Evolutionary conservation across 2,113 vertebrate genomes (phyloP).

Genomic region (Tylochromis polylepis): DNA sequence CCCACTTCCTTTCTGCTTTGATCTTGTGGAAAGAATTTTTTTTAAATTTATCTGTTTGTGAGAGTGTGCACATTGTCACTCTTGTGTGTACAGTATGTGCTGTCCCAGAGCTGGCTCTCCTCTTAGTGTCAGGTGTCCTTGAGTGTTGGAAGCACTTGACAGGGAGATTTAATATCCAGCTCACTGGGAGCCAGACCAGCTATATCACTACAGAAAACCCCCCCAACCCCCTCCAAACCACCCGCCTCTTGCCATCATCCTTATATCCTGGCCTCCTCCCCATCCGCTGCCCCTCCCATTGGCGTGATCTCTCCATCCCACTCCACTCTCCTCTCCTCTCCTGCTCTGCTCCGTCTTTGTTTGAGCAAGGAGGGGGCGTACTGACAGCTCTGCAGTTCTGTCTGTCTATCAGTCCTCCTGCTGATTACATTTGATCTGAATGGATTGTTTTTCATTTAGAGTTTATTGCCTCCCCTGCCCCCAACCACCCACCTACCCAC

Average conservation of each 20-base stretch:
- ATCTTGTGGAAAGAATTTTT: not conserved
- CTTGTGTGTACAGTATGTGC: conserved; percentile 25
- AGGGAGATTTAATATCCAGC: conserved; percentile 91
- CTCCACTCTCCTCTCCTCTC: conserved; percentile 23
- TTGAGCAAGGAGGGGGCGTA: conserved; percentile 36
- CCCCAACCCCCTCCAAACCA: conserved; percentile 4
- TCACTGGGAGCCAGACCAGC: conserved; percentile 80
- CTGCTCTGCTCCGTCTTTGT: conserved; percentile 45
- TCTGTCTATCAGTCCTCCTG: conserved; percentile 57
- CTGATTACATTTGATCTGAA: conserved; percentile 73
- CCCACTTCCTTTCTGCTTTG: not conserved
- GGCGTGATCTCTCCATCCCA: conserved; percentile 77
- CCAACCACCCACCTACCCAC: not conserved
- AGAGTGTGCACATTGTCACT: not conserved
- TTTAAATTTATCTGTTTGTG: not conserved
- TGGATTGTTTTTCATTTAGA: conserved; percentile 72
- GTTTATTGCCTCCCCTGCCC: conserved; percentile 51
- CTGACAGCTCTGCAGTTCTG: conserved; percentile 46
- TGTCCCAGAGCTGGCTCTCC: conserved; percentile 42
- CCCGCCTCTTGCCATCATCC: conserved; percentile 34
- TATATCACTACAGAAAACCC: conserved; percentile 81
- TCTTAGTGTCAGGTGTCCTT: conserved; percentile 73
- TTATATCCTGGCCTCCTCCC: conserved; percentile 54
- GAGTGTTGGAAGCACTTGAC: conserved; percentile 88
- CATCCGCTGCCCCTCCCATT: conserved; percentile 58